Evolutionary conservation across 2,113 vertebrate species (phyloP).

Genomic region (Melanerpes aurifrons): DNA sequence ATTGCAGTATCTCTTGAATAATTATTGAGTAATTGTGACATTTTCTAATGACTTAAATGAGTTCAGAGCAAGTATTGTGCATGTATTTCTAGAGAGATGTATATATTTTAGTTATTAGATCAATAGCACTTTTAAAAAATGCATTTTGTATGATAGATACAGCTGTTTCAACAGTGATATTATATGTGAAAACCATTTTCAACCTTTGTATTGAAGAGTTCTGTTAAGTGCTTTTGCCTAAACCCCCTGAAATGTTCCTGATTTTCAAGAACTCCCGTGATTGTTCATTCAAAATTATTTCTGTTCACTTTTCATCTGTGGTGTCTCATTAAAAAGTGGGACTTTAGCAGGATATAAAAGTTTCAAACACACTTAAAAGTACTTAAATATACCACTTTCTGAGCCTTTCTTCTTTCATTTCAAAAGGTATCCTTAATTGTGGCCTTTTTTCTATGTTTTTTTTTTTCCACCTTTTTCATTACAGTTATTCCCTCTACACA

Average conservation of each 20-base stretch:
- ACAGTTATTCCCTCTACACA: neutral
- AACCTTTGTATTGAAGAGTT: slow-evolving; percentile 21
- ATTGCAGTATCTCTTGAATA: neutral
- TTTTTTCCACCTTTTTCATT: slow-evolving; percentile 16
- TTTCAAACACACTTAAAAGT: slow-evolving; percentile 62
- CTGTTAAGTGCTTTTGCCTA: slow-evolving; percentile 39
- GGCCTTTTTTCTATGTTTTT: slow-evolving; percentile 23
- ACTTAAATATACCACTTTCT: slow-evolving; percentile 59
- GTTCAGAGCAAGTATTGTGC: neutral
- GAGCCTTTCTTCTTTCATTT: slow-evolving; percentile 64
- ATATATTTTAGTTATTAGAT: neutral
- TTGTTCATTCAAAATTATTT: slow-evolving; percentile 69
- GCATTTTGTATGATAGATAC: neutral
- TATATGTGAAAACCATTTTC: slow-evolving; percentile 34
- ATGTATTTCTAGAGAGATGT: neutral
- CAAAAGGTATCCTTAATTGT: slow-evolving; percentile 65
- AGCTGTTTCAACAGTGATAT: slow-evolving; percentile 15
- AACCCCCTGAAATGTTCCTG: slow-evolving; percentile 34
- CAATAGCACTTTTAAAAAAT: neutral
- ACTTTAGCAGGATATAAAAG: slow-evolving; percentile 44
- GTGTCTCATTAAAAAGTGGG: slow-evolving; percentile 74
- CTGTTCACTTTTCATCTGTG: slow-evolving; percentile 47
- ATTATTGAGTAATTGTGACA: neutral
- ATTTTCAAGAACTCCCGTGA: slow-evolving; percentile 62
- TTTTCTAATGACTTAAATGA: neutral